Percentiles rank a stretch among this genome's conserved stretches.
phyloP scores from a whole-genome alignment of 2,797 vertebrate genomes.

The Sparidentex hasta region DNA sequence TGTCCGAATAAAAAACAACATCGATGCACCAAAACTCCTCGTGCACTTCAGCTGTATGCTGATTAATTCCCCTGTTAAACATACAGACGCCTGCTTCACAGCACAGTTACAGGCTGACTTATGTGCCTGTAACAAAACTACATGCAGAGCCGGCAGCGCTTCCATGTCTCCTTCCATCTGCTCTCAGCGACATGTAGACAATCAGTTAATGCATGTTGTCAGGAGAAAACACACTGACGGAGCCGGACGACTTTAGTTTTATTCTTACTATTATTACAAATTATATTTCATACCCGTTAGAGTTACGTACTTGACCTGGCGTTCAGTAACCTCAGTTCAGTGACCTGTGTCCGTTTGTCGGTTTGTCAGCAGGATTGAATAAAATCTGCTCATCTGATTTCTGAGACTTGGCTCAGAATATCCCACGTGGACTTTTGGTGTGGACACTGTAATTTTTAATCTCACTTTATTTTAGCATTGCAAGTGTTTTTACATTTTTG shows the following conservation, averaged over 20 bases:
- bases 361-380: too few relatives aligned
- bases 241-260: neutral
- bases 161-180: constrained; percentile 1
- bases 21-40: neutral
- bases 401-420: too few relatives aligned
- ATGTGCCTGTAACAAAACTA: neutral
- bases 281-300: too few relatives aligned
- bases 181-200: neutral
- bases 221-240: neutral
- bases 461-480: too few relatives aligned
- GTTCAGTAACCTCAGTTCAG: neutral
- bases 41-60: constrained; percentile 3
- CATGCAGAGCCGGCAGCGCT: neutral
- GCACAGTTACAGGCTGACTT: neutral
- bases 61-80: constrained; percentile 1
- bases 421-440: too few relatives aligned
- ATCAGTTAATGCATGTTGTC: neutral
- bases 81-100: neutral
- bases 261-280: too few relatives aligned
- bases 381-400: too few relatives aligned
- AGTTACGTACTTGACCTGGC: neutral
- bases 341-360: too few relatives aligned
- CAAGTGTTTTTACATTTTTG: too few relatives aligned
- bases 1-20: constrained; percentile 13
- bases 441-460: too few relatives aligned